phyloP scores from a whole-genome alignment of 2,888 invertebrate genomes.

The Lydus trimaculatus region DNA sequence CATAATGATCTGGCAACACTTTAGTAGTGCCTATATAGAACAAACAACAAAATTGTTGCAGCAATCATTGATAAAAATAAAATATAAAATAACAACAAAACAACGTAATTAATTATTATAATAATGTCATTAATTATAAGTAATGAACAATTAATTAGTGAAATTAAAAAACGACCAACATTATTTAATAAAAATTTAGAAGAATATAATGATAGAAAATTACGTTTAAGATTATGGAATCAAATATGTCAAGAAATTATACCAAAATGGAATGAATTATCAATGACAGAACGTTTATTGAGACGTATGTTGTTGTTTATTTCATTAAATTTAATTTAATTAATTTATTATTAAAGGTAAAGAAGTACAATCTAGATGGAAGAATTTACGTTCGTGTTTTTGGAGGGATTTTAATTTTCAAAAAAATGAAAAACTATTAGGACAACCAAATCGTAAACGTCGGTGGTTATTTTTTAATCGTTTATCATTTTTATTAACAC shows the following conservation, averaged over 20 bases:
- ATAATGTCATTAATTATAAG: background rate
- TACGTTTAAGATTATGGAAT: background rate
- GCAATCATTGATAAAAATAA: background rate
- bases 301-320: background rate
- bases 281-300: background rate
- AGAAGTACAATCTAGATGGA: background rate
- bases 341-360: background rate
- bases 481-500: constrained; percentile 2
- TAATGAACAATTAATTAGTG: constrained; percentile 6
- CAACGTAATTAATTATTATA: too few relatives aligned
- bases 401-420: background rate
- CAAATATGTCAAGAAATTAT: background rate
- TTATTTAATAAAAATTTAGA: background rate
- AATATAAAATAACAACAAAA: background rate
- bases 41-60: background rate
- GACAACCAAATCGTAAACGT: background rate
- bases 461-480: background rate
- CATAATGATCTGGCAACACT: background rate
- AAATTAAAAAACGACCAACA: background rate
- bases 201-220: constrained; percentile 1
- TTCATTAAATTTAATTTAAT: background rate
- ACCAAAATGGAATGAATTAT: background rate
- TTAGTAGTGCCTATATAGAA: background rate
- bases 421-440: background rate
- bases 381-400: constrained; percentile 3